A percentile compares a stretch with the other conserved stretches of the same genome.
Evolutionary conservation across 2,797 vertebrate species (phyloP).

Genomic region (Enteromius trimaculatus): DNA sequence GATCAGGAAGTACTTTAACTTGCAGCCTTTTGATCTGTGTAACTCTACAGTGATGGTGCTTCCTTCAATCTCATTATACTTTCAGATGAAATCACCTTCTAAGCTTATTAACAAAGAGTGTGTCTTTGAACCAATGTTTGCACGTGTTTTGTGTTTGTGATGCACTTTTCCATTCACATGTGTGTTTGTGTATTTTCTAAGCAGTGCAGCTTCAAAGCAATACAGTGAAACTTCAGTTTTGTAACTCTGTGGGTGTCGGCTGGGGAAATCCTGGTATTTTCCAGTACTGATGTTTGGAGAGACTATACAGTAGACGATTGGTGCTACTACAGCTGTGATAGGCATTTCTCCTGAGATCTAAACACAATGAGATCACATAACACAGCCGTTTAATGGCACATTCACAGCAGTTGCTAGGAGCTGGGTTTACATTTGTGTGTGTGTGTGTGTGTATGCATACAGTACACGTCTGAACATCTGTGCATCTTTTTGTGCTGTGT

Average conservation of each 20-base stretch:
- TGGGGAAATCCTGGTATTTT: slow-evolving; percentile 47
- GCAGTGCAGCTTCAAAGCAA: slow-evolving; percentile 36
- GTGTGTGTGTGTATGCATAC: background rate
- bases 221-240: slow-evolving; percentile 32
- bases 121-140: slow-evolving; percentile 9
- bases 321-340: slow-evolving; percentile 41
- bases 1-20: slow-evolving; percentile 19
- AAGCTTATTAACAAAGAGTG: slow-evolving; percentile 8
- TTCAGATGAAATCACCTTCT: slow-evolving; percentile 63
- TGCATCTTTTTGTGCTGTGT: background rate
- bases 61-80: slow-evolving; percentile 66
- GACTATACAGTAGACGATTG: background rate
- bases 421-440: background rate
- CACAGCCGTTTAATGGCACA: background rate
- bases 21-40: slow-evolving; percentile 60
- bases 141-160: background rate
- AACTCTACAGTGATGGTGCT: slow-evolving; percentile 62
- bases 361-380: slow-evolving; percentile 51
- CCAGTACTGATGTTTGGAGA: slow-evolving; percentile 15
- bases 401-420: slow-evolving; percentile 10
- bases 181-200: slow-evolving; percentile 23
- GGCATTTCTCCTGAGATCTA: slow-evolving; percentile 50
- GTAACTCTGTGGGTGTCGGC: slow-evolving; percentile 21
- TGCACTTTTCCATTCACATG: background rate
- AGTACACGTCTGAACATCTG: slow-evolving; percentile 34